phyloP scores from a whole-genome alignment of 2,797 vertebrate species.

The Catostomus latipinnis region DNA sequence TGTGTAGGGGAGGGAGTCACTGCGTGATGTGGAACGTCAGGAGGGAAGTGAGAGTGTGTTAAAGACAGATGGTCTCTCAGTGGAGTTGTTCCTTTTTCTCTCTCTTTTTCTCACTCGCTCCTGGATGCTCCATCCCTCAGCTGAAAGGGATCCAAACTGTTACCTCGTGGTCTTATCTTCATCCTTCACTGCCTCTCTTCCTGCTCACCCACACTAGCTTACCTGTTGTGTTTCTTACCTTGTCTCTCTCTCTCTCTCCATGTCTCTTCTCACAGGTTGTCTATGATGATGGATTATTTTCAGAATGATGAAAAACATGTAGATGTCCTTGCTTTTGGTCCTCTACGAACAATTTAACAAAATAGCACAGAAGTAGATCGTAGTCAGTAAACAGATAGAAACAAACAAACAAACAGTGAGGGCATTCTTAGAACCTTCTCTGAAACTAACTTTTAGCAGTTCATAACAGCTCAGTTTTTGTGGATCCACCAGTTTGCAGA shows the following conservation, averaged over 20 bases:
- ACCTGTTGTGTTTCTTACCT: conserved; percentile 39
- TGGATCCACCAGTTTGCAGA: not conserved
- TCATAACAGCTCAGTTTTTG: not conserved
- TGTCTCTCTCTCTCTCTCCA: conserved; percentile 10
- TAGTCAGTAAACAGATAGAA: conserved; percentile 28
- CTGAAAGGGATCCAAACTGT: conserved; percentile 73
- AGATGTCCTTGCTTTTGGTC: conserved; percentile 57
- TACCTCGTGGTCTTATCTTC: conserved; percentile 66
- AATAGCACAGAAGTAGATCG: conserved; percentile 23
- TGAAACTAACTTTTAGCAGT: not conserved
- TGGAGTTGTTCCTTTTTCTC: conserved; percentile 79
- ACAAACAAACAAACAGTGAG: not conserved
- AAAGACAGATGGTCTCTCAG: conserved; percentile 85
- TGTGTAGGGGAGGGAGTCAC: conserved; percentile 33
- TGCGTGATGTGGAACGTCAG: conserved; percentile 60
- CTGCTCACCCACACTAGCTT: conserved; percentile 27
- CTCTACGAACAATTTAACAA: conserved; percentile 52
- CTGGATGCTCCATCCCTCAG: conserved; percentile 70
- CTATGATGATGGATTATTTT: conserved; percentile 66
- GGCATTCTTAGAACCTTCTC: not conserved
- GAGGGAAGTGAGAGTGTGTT: conserved; percentile 68
- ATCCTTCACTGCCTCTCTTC: conserved; percentile 41
- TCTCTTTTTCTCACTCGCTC: conserved; percentile 68
- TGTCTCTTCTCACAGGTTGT: conserved; percentile 54
- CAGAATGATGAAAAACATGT: conserved; percentile 54